Evolutionary conservation across 2,888 invertebrate species (phyloP).

Genomic region (Caradrina clavipalpis): DNA sequence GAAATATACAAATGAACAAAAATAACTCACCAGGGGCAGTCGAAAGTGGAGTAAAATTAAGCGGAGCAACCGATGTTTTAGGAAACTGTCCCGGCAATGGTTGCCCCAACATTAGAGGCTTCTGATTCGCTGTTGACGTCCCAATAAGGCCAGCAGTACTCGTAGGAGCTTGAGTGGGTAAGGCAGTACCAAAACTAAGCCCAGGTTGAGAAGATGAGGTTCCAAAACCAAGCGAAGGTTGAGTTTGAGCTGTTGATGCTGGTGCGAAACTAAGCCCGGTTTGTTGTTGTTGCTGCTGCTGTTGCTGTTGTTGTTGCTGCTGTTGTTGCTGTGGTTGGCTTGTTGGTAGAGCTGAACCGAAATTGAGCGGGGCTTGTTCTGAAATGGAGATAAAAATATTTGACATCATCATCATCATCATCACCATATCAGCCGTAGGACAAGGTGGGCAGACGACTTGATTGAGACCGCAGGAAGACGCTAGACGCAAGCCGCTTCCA

Average conservation of each 20-base stretch:
- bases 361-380: constrained; percentile 43
- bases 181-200: constrained; percentile 51
- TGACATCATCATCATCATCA: no score
- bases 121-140: constrained; percentile 24
- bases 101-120: constrained; percentile 30
- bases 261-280: constrained; percentile 40
- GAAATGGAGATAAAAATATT: constrained; percentile 20
- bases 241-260: constrained; percentile 25
- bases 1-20: background rate
- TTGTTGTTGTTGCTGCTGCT: constrained; percentile 16
- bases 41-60: constrained; percentile 33
- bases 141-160: constrained; percentile 29
- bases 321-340: constrained; percentile 34
- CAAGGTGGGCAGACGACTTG: no score
- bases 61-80: constrained; percentile 23
- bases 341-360: constrained; percentile 31
- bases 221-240: constrained; percentile 58
- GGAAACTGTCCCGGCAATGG: constrained; percentile 34
- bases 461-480: no score
- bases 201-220: constrained; percentile 54
- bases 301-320: constrained; percentile 23
- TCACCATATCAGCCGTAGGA: no score
- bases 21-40: constrained; percentile 10
- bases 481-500: no score
- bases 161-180: constrained; percentile 31